phyloP scores from a whole-genome alignment of 2,888 invertebrate species.

The Sphecodes monilicornis region DNA sequence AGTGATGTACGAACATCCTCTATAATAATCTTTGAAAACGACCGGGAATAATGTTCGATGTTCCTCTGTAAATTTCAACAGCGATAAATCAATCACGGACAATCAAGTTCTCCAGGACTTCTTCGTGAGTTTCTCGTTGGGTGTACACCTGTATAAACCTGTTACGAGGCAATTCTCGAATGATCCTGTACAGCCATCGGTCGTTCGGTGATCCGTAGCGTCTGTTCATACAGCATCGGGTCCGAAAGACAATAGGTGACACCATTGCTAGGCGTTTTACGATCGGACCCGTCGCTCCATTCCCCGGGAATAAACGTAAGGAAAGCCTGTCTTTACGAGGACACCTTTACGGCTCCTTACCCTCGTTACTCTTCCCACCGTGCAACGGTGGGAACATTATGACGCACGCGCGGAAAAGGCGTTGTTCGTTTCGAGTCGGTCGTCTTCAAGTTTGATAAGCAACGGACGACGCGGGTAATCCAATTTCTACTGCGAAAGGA shows the following conservation, averaged over 20 bases:
- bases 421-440: neutral
- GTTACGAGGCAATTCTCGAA: neutral
- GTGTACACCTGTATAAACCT: neutral
- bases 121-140: neutral
- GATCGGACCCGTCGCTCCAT: slow-evolving; percentile 3
- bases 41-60: neutral
- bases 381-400: neutral
- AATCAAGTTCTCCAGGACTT: neutral
- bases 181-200: neutral
- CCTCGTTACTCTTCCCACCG: slow-evolving; percentile 16
- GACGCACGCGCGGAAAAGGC: neutral
- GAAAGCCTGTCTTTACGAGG: slow-evolving; percentile 9
- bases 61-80: neutral
- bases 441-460: slow-evolving; percentile 4
- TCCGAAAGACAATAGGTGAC: neutral
- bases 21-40: neutral
- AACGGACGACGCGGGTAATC: neutral
- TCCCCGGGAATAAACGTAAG: slow-evolving; percentile 6
- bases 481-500: neutral
- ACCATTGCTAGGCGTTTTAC: neutral
- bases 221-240: neutral
- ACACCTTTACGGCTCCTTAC: slow-evolving; percentile 22
- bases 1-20: neutral
- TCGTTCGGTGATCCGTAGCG: neutral
- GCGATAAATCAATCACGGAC: neutral